These are phyloP conservation scores for Chrysochloris asiatica DNA, from an alignment of 2,113 vertebrate species.

Conservation along the genomic window DNA sequence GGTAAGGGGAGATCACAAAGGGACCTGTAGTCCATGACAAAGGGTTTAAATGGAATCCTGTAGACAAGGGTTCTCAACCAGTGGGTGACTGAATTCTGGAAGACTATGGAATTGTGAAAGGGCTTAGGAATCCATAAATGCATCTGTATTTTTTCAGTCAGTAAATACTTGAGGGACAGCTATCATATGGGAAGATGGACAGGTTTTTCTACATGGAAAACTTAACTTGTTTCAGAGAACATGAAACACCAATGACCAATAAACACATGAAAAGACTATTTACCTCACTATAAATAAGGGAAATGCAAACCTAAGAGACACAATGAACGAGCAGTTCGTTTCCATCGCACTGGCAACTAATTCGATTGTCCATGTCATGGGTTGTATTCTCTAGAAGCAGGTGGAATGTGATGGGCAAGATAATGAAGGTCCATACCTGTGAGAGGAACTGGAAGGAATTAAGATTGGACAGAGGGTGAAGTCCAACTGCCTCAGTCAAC, in stretches of 20 bases:
- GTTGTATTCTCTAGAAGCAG: neutral
- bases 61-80: neutral
- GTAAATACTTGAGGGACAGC: neutral
- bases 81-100: too few species aligned
- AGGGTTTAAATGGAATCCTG: neutral
- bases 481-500: neutral
- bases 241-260: neutral
- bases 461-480: neutral
- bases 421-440: neutral
- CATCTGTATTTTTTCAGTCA: neutral
- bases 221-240: neutral
- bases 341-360: neutral
- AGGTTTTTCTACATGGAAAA: neutral
- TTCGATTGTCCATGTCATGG: neutral
- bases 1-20: neutral
- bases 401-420: neutral
- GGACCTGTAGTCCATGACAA: neutral
- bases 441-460: neutral
- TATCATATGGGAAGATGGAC: neutral
- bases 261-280: neutral
- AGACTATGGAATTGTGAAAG: neutral
- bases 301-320: neutral
- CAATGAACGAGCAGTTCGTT: neutral
- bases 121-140: neutral
- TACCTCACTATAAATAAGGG: neutral